Evolutionary conservation across 2,113 vertebrate genomes (phyloP).

Genomic region (Plecturocebus donacophilus): DNA sequence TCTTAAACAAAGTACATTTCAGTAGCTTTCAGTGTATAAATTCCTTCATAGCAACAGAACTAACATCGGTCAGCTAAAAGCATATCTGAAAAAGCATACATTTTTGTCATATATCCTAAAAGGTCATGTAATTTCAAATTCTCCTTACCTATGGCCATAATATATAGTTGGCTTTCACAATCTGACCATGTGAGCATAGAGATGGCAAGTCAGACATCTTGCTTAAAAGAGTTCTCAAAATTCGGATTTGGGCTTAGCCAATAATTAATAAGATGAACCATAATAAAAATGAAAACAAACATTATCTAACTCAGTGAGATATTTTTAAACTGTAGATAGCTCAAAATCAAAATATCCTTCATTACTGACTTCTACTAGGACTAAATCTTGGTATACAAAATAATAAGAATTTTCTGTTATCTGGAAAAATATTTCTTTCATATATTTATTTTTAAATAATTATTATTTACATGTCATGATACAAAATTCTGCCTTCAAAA

Average conservation of each 20-base stretch:
- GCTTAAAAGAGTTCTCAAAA: neutral
- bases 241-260: neutral
- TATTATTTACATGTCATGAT: neutral
- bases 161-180: neutral
- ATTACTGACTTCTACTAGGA: neutral
- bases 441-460: neutral
- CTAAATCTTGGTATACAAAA: neutral
- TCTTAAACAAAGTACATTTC: neutral
- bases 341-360: neutral
- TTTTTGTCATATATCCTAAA: neutral
- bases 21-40: neutral
- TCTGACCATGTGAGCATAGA: neutral
- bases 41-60: neutral
- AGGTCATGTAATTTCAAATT: neutral
- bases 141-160: neutral
- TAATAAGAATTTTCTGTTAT: neutral
- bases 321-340: neutral
- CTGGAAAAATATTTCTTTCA: neutral
- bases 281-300: neutral
- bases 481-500: neutral
- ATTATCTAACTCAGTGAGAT: neutral
- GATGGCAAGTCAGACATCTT: neutral
- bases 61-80: neutral
- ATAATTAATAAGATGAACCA: neutral
- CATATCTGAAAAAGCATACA: neutral